A percentile compares a stretch with the other conserved stretches of the same genome.
phyloP scores from a whole-genome alignment of 2,797 vertebrate species.

The Etheostoma perlongum region DNA sequence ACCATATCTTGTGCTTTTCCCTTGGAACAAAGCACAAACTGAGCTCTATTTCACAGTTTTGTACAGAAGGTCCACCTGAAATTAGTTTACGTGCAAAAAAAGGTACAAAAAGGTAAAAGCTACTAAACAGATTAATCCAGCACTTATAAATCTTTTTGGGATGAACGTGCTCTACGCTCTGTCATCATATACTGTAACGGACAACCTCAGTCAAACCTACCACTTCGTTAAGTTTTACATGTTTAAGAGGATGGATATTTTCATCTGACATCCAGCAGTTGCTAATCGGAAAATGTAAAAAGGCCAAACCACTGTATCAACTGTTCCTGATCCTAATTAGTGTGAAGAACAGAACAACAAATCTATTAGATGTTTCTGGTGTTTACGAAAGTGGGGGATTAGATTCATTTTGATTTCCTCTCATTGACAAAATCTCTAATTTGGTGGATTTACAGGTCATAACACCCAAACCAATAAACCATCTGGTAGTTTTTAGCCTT shows the following conservation, averaged over 20 bases:
- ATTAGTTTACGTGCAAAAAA: too few relatives aligned
- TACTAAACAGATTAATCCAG: too few relatives aligned
- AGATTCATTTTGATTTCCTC: constrained; percentile 39
- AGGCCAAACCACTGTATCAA: background rate
- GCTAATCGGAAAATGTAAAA: background rate
- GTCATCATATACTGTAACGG: too few relatives aligned
- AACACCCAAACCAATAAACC: constrained; percentile 23
- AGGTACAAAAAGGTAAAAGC: too few relatives aligned
- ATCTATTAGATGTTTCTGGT: constrained; percentile 18
- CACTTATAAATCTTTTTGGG: too few relatives aligned
- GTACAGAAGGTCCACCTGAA: too few relatives aligned
- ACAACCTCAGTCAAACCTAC: too few relatives aligned
- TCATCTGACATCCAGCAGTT: background rate
- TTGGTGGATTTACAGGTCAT: constrained; percentile 32
- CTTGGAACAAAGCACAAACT: too few relatives aligned
- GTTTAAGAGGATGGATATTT: background rate
- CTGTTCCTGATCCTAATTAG: background rate
- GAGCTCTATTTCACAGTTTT: too few relatives aligned
- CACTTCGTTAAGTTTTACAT: background rate
- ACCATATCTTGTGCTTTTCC: too few relatives aligned
- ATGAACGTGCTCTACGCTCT: too few relatives aligned
- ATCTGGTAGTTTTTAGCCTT: constrained; percentile 12
- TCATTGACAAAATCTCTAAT: constrained; percentile 38
- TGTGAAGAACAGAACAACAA: constrained; percentile 13
- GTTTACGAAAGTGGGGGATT: constrained; percentile 30